These are phyloP conservation scores for Regulus satrapa DNA, from an alignment of 2,113 vertebrate species.

Conservation along the genomic window DNA sequence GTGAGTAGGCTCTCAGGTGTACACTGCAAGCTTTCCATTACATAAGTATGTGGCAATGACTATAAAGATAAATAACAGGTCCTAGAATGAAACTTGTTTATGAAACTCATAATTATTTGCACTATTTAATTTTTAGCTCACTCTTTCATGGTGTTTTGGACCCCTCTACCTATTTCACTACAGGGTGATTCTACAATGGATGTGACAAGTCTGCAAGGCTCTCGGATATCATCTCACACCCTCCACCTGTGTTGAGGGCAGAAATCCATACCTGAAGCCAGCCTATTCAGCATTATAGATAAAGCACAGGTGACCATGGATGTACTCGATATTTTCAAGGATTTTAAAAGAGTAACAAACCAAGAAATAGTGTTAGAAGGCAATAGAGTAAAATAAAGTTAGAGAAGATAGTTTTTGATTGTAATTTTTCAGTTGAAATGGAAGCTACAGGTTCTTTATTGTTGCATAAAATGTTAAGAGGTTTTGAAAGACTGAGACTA, in stretches of 20 bases:
- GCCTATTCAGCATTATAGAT: background rate
- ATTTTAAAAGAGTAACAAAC: background rate
- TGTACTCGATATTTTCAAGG: background rate
- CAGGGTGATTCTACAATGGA: background rate
- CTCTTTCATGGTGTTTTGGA: background rate
- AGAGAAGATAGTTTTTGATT: background rate
- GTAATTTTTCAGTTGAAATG: background rate
- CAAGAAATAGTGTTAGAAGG: background rate
- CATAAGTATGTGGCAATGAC: background rate
- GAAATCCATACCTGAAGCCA: background rate
- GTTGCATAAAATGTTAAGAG: background rate
- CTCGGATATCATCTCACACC: accelerated
- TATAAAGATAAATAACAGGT: background rate
- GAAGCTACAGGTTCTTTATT: background rate
- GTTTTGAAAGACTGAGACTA: background rate
- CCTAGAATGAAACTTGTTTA: background rate
- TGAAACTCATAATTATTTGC: background rate
- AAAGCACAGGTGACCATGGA: background rate
- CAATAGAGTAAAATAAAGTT: background rate
- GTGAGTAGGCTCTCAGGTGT: background rate
- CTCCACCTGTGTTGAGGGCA: background rate
- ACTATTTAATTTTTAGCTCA: background rate
- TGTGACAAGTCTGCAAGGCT: background rate
- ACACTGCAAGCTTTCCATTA: background rate
- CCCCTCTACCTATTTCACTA: background rate